Base-by-base conservation (phyloP, 2,888 invertebrate genomes). In the Drosophila niveifrons region DNA sequence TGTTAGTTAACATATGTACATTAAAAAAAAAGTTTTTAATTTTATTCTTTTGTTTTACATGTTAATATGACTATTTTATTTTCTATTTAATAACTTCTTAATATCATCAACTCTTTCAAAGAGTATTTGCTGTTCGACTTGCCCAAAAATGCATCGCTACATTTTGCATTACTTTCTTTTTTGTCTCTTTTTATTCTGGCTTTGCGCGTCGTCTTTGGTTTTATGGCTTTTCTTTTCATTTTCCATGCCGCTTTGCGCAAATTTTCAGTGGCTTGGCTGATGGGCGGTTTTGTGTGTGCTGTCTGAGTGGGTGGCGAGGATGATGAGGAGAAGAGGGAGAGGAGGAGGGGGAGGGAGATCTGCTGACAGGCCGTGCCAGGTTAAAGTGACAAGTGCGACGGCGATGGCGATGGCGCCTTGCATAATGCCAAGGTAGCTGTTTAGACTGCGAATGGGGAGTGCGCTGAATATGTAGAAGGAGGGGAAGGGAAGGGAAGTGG, bases 301-400 rank as follows among this genome's bases (percentile, higher is more conserved):
- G 36, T 11, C 36, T 36, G 36, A 11, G 51, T 11, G 36, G 18
- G 48, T 61, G 57, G 41, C 10, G 47, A 2, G 23, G 29, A 8
- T 18, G 18, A 2, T 39, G 23, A 0, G 23, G 23, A 2, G 1
- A 2, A 17, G 17, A 6, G 23, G 23, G 6, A 2, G 4, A 23
- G 6, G 6, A 23, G 23, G 23, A 4, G 23, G 23, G 4, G 6
- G 50, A 48, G 13, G 47, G 44, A 41, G 47, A 36, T 46, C 41
- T 46, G 81, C 73, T 83, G 83, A 89, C 87, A 87, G 89, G 89
- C 88, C 82, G 75, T 82, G 88, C 82, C 85, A 85, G 85, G 88
- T 89, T 88, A 89, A 88, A 88, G 88, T 88, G 88, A 88, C 87
- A 88, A 88, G 86, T 87, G 89, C 80, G 80, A 77, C 71, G 82